Base-by-base conservation (phyloP, 2,113 vertebrate species). In the Pseudorhombus dupliciocellatus region DNA sequence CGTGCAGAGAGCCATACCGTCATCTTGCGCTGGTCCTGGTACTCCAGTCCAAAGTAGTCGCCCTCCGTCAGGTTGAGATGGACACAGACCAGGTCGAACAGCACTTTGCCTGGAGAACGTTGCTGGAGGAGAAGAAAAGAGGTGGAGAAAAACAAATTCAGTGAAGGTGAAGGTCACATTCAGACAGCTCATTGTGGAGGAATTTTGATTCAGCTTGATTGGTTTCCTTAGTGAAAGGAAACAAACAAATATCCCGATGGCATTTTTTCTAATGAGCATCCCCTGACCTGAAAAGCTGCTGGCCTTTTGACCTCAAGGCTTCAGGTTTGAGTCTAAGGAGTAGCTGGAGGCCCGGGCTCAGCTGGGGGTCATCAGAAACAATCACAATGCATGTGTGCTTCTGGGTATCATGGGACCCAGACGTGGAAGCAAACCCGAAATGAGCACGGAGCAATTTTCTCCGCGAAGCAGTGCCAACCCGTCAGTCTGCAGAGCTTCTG, bases 41-140 rank as follows among this genome's bases (percentile, higher is more conserved):
- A 98, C 88, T 98, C 96, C 48, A 98, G 93, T 71, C 96, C 96
- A 80, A 98, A 98, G 60, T 98, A 98, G 87, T 98, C 97, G 0
- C 96, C 96, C 91, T 98, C 97, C 30, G 94, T 92, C 44, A 98
- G 94, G 83, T 97, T 98, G 80, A 98, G 91, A 80, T 97, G 95
- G 58, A 75, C 94, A 77, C 96, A 98, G 12, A 96, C 94, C 2
- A 95, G 93, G 61, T 97, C 96, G 52, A 98, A 93, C 68, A 98
- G 83, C 79, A 93, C 93, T 71, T 97, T 98, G 34, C 97, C 97
- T 0, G 94, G 92, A 40, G 95, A 95, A 68, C 95, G 94, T 94
- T 95, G 94, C 97, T 98, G 90, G 21, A 86, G 75, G 63, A 91
- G 55, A 89, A 24, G 86, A 73, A 30, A 0, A 66, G 10, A 20